phyloP scores from a whole-genome alignment of 2,797 vertebrate genomes.

The Anguilla marmorata region DNA sequence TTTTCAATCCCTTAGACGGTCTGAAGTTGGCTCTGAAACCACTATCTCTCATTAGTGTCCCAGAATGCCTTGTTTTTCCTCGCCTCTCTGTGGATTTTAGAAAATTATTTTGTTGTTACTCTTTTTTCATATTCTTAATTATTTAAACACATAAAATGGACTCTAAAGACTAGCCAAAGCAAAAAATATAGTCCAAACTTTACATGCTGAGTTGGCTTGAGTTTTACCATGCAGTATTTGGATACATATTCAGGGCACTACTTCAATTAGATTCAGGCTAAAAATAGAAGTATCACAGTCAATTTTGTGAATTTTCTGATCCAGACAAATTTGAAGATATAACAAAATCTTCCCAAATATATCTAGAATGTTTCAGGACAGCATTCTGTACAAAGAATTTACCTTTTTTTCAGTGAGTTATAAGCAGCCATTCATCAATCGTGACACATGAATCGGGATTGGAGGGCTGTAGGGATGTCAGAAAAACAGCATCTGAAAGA shows the following conservation, averaged over 20 bases:
- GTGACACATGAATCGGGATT: not conserved
- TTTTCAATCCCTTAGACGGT: not conserved
- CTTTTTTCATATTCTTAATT: not conserved
- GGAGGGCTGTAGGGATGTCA: not conserved
- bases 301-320: not conserved
- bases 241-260: not conserved
- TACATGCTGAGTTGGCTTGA: not conserved
- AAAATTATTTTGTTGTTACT: not conserved
- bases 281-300: not conserved
- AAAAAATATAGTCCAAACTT: not conserved
- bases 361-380: not conserved
- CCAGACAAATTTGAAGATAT: not conserved
- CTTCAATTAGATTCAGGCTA: not conserved
- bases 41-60: not conserved
- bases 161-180: conserved; percentile 1
- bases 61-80: not conserved
- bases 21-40: too few species aligned
- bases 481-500: not conserved
- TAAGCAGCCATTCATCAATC: not conserved
- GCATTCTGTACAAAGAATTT: not conserved
- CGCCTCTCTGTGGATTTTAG: not conserved
- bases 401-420: not conserved
- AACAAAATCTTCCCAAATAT: not conserved
- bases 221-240: not conserved
- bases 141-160: not conserved